A percentile compares a stretch with the other conserved stretches of the same genome.
Evolutionary conservation across 2,888 invertebrate species (phyloP).

Genomic region (Nomada hirtipes): DNA sequence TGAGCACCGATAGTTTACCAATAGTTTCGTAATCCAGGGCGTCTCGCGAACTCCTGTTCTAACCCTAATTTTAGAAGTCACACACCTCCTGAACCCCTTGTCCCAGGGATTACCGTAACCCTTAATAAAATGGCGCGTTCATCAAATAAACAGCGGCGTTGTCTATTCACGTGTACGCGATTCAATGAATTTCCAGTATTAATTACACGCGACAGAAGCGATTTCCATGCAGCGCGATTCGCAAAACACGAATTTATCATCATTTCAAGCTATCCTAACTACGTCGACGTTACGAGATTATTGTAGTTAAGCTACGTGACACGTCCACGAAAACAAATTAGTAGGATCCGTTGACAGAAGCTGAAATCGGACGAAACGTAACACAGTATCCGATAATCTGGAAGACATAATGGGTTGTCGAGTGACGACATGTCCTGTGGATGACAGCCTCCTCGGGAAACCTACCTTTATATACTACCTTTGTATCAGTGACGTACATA

Average conservation of each 20-base stretch:
- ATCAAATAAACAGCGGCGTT: not conserved
- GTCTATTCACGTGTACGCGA: not conserved
- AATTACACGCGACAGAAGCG: not conserved
- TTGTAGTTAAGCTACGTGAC: not conserved
- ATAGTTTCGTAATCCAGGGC: not conserved
- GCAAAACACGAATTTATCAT: not conserved
- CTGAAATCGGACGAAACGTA: slow-evolving; percentile 49
- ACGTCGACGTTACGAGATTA: not conserved
- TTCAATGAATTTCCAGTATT: slow-evolving; percentile 4
- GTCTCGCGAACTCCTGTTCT: not conserved
- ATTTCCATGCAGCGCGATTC: not conserved
- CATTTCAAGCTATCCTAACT: not conserved
- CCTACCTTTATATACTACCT: slow-evolving; percentile 42
- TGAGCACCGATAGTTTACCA: slow-evolving; percentile 5
- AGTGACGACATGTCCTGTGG: slow-evolving; percentile 59
- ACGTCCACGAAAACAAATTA: slow-evolving; percentile 21
- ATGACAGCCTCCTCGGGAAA: slow-evolving; percentile 70
- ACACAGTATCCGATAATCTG: slow-evolving; percentile 51
- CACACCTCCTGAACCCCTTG: not conserved
- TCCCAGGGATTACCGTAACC: not conserved
- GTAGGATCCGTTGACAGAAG: not conserved
- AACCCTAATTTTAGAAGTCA: not conserved
- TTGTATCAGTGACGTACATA: slow-evolving; percentile 74
- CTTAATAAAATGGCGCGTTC: not conserved
- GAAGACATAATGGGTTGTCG: slow-evolving; percentile 55